These are phyloP conservation scores for Zeus faber DNA, from an alignment of 2,113 vertebrate genomes.

Conservation along the genomic window DNA sequence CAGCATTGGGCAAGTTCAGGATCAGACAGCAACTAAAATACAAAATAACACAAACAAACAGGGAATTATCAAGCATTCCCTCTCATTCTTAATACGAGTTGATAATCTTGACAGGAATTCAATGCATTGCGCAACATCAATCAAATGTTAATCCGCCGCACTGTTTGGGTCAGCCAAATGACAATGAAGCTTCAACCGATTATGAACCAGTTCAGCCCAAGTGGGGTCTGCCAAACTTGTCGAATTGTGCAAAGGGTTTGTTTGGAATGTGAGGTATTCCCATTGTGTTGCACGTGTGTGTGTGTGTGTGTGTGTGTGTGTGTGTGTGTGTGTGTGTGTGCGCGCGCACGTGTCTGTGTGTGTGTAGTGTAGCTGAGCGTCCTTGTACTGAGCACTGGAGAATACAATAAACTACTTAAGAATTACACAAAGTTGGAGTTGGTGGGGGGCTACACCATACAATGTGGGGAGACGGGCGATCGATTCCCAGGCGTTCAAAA, in stretches of 20 bases:
- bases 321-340: background rate
- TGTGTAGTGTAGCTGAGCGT: background rate
- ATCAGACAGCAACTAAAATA: no score
- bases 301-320: background rate
- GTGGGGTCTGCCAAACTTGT: constrained; percentile 35
- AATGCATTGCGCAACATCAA: background rate
- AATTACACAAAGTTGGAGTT: background rate
- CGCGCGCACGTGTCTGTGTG: background rate
- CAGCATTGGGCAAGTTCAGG: no score
- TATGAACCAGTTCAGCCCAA: constrained; percentile 25
- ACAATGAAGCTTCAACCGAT: constrained; percentile 53
- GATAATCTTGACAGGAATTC: background rate
- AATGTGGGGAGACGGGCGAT: no score
- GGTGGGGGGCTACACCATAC: background rate
- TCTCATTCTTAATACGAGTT: background rate
- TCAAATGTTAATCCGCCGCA: no score
- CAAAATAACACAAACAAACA: background rate
- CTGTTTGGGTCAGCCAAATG: no score
- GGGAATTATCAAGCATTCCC: background rate
- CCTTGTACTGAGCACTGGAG: background rate
- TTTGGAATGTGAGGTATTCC: constrained; percentile 36
- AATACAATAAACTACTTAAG: background rate
- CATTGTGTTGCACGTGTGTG: constrained; percentile 1
- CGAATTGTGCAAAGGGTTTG: constrained; percentile 28
- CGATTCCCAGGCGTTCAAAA: no score